These are phyloP conservation scores for Hydraecia micacea DNA, from an alignment of 2,888 invertebrate species.

Conservation along the genomic window DNA sequence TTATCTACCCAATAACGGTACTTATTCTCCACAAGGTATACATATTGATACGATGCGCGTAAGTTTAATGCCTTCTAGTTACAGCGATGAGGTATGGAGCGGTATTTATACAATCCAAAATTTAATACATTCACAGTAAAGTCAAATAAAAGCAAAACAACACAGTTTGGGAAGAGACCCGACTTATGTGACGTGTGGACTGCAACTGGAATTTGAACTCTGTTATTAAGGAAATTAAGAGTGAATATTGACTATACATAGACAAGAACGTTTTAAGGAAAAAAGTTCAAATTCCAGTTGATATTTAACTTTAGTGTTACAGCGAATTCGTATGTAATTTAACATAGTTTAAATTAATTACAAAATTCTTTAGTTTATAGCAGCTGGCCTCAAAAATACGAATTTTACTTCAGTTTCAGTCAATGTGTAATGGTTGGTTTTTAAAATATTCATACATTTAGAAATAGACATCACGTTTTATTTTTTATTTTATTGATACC, in stretches of 20 bases:
- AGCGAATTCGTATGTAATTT: constrained; percentile 38
- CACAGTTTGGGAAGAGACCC: constrained; percentile 31
- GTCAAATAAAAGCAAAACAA: constrained; percentile 60
- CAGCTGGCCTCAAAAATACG: neutral
- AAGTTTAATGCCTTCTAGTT: constrained; percentile 60
- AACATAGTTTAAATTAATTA: neutral
- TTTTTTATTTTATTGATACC: constrained; percentile 25
- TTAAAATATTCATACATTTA: constrained; percentile 28
- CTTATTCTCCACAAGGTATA: constrained; percentile 35
- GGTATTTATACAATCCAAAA: constrained; percentile 71
- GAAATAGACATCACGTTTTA: constrained; percentile 29
- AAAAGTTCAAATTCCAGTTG: constrained; percentile 46
- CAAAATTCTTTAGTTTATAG: neutral
- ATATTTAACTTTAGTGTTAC: neutral
- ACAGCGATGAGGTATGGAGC: constrained; percentile 82
- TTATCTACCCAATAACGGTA: constrained; percentile 29
- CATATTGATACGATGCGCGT: constrained; percentile 33
- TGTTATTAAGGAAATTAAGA: neutral
- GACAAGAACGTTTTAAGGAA: constrained; percentile 7
- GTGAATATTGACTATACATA: constrained; percentile 44
- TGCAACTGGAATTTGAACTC: constrained; percentile 50
- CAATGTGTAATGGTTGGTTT: constrained; percentile 21
- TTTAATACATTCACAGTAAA: constrained; percentile 45
- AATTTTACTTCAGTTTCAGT: neutral
- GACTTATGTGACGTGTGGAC: constrained; percentile 40